A percentile compares a stretch with the other conserved stretches of the same genome.
Evolutionary conservation across 2,888 invertebrate genomes (phyloP).

Genomic region (Dysmachus trigonus): DNA sequence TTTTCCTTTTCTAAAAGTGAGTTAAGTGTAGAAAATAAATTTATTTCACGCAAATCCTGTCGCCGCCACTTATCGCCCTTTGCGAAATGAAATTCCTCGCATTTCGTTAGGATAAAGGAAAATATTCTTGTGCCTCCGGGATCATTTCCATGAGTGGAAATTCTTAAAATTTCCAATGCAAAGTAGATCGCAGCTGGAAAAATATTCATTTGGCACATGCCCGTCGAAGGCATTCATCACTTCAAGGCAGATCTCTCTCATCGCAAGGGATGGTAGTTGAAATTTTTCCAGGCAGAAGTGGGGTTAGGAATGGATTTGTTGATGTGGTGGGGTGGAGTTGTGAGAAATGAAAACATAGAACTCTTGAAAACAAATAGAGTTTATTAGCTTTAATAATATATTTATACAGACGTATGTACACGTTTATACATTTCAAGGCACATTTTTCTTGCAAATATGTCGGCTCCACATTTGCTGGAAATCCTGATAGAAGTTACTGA

Average conservation of each 20-base stretch:
- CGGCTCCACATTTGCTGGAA: conserved; percentile 26
- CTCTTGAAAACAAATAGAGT: conserved; percentile 33
- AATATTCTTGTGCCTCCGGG: neutral
- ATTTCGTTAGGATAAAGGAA: neutral
- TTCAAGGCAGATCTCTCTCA: neutral
- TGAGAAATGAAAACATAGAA: neutral
- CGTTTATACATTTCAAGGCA: conserved; percentile 36
- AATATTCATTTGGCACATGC: neutral
- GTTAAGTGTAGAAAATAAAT: neutral
- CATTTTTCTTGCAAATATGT: conserved; percentile 31
- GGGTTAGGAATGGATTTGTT: neutral
- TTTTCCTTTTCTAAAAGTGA: neutral
- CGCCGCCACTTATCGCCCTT: neutral
- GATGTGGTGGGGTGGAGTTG: neutral
- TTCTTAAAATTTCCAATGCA: neutral
- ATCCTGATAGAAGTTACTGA: conserved; percentile 22
- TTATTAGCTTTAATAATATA: conserved; percentile 33
- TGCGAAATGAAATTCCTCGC: neutral
- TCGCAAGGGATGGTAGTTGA: neutral
- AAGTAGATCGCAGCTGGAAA: neutral
- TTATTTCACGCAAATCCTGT: neutral
- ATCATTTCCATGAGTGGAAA: neutral
- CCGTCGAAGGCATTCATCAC: neutral
- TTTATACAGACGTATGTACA: conserved; percentile 31
- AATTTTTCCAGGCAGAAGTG: neutral